phyloP scores from a whole-genome alignment of 2,113 vertebrate species.

The Microtus ochrogaster region DNA sequence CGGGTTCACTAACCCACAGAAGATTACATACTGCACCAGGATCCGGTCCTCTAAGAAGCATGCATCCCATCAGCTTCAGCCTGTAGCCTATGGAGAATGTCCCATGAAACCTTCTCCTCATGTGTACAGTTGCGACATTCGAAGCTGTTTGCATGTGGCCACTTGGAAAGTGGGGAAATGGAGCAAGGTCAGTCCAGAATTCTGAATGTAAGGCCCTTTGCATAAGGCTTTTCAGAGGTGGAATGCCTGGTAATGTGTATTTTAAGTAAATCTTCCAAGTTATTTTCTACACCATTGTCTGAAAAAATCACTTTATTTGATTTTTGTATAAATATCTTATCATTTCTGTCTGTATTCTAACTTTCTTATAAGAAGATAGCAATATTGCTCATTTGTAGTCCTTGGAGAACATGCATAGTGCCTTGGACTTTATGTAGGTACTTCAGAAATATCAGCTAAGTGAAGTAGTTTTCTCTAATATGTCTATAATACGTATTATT shows the following conservation, averaged over 20 bases:
- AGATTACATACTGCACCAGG: constrained; percentile 89
- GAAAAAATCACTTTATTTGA: not conserved
- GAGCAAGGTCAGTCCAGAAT: constrained; percentile 88
- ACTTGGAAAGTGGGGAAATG: constrained; percentile 93
- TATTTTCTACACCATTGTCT: not conserved
- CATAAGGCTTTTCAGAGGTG: not conserved
- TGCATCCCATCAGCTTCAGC: constrained; percentile 69
- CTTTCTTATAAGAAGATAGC: not conserved
- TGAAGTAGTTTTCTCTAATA: not conserved
- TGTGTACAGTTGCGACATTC: constrained; percentile 87
- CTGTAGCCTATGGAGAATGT: constrained; percentile 84
- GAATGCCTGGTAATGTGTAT: not conserved
- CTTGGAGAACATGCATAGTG: not conserved
- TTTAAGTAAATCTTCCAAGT: not conserved
- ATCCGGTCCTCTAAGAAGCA: constrained; percentile 77
- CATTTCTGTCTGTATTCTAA: not conserved
- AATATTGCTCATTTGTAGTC: not conserved
- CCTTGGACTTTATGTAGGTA: constrained; percentile 20
- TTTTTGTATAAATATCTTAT: not conserved
- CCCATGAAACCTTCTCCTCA: constrained; percentile 83
- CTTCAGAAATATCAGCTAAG: constrained; percentile 11
- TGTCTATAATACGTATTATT: not conserved
- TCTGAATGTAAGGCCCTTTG: not conserved
- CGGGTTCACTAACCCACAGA: constrained; percentile 87
- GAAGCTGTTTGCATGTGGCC: constrained; percentile 86